A percentile compares a stretch with the other conserved stretches of the same genome.
phyloP scores from a whole-genome alignment of 2,797 vertebrate species.

The Rhyacichthys aspro region DNA sequence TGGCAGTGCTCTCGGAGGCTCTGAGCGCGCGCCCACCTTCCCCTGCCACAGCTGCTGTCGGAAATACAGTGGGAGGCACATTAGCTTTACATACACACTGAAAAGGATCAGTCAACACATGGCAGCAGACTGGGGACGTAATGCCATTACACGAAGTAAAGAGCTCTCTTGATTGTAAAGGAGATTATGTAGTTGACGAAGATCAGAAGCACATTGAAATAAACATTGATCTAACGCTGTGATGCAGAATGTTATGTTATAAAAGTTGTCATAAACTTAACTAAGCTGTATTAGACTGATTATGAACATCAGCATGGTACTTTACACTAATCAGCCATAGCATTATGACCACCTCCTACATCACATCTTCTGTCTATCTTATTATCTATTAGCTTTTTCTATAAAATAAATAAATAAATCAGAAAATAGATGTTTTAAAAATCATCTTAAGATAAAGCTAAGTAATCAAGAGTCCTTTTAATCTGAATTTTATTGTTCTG shows the following conservation, averaged over 20 bases:
- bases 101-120: slow-evolving; percentile 30
- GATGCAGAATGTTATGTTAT: neutral
- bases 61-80: slow-evolving; percentile 26
- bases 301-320: too few relatives aligned
- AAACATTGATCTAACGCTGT: neutral
- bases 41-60: slow-evolving; percentile 12
- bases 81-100: slow-evolving; percentile 20
- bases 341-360: too few relatives aligned
- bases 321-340: too few relatives aligned
- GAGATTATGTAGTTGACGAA: neutral
- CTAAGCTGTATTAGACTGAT: too few relatives aligned
- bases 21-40: slow-evolving; percentile 46
- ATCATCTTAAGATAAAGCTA: too few relatives aligned
- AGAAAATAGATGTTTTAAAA: too few relatives aligned
- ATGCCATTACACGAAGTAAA: neutral
- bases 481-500: too few relatives aligned
- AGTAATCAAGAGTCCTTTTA: too few relatives aligned
- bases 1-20: slow-evolving; percentile 20
- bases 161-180: neutral
- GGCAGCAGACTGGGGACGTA: neutral
- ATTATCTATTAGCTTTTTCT: too few relatives aligned
- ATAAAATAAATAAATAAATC: too few relatives aligned
- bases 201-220: neutral
- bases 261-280: too few relatives aligned
- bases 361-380: too few relatives aligned